Evolutionary conservation across 2,888 invertebrate genomes (phyloP).

Genomic region (Volucella zonaria): DNA sequence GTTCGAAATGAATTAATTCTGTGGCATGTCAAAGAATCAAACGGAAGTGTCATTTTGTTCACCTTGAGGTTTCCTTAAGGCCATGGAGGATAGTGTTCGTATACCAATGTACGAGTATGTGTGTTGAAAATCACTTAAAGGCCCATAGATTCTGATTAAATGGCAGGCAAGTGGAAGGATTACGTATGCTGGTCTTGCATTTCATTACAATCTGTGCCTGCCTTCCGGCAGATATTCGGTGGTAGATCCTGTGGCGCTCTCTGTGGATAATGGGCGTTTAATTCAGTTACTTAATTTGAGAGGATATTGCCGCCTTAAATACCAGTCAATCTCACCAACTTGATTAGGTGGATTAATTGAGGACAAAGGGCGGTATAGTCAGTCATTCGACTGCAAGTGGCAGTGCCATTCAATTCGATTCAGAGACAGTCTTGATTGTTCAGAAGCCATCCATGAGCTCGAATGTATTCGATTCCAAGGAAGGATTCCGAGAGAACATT

Average conservation of each 20-base stretch:
- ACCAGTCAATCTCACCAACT: too few relatives aligned
- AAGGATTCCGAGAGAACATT: too few relatives aligned
- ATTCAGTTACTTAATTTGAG: slow-evolving; percentile 46
- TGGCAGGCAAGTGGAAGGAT: slow-evolving; percentile 22
- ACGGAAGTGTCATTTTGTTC: slow-evolving; percentile 52
- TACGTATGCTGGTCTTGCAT: slow-evolving; percentile 16
- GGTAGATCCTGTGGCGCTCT: neutral
- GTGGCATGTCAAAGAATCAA: slow-evolving; percentile 59
- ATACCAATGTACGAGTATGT: neutral
- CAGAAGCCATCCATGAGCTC: too few relatives aligned
- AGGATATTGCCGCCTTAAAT: neutral
- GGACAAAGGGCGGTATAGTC: too few relatives aligned
- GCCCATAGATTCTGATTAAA: slow-evolving; percentile 5
- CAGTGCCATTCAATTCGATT: too few relatives aligned
- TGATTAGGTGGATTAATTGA: too few relatives aligned
- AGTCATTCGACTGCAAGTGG: too few relatives aligned
- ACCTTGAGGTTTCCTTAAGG: slow-evolving; percentile 42
- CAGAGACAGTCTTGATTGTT: too few relatives aligned
- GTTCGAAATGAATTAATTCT: slow-evolving; percentile 48
- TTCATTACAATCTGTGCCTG: slow-evolving; percentile 9
- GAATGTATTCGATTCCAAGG: too few relatives aligned
- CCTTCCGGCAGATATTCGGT: slow-evolving; percentile 23
- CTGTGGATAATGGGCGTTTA: slow-evolving; percentile 49
- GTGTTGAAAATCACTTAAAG: slow-evolving; percentile 28
- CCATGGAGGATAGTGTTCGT: slow-evolving; percentile 1